Conservation (phyloP, 2,888 invertebrate species). For the Mellilla xanthometata region DNA sequence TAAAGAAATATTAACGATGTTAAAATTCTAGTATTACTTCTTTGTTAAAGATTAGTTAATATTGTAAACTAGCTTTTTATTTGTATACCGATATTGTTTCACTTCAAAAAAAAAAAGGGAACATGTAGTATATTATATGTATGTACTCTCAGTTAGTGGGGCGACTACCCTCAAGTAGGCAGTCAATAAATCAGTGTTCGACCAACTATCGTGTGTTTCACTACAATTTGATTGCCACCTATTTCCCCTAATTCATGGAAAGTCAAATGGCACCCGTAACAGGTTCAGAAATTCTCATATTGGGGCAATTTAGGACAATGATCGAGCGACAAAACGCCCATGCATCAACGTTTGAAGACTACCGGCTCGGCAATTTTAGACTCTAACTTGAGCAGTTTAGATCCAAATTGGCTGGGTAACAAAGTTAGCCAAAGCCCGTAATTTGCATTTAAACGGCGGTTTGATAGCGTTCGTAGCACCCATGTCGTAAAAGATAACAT, state of each 20-base stretch:
- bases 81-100: too few species aligned
- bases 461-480: conserved; percentile 30
- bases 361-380: not conserved
- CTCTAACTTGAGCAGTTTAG: not conserved
- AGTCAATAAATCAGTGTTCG: too few species aligned
- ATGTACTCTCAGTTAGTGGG: too few species aligned
- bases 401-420: conserved; percentile 4
- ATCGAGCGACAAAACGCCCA: conserved; percentile 24
- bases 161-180: too few species aligned
- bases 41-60: too few species aligned
- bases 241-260: conserved; percentile 22
- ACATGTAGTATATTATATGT: too few species aligned
- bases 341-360: conserved; percentile 13
- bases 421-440: conserved; percentile 17
- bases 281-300: conserved; percentile 25
- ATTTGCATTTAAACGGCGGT: conserved; percentile 26
- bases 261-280: conserved; percentile 23
- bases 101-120: too few species aligned
- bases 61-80: too few species aligned
- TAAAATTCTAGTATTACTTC: too few species aligned
- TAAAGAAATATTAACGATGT: too few species aligned
- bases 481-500: conserved; percentile 31
- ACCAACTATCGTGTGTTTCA: too few species aligned
- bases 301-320: conserved; percentile 29
- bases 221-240: conserved; percentile 10